These are phyloP conservation scores for Mungos mungo DNA, from an alignment of 2,113 vertebrate genomes.

Conservation along the genomic window DNA sequence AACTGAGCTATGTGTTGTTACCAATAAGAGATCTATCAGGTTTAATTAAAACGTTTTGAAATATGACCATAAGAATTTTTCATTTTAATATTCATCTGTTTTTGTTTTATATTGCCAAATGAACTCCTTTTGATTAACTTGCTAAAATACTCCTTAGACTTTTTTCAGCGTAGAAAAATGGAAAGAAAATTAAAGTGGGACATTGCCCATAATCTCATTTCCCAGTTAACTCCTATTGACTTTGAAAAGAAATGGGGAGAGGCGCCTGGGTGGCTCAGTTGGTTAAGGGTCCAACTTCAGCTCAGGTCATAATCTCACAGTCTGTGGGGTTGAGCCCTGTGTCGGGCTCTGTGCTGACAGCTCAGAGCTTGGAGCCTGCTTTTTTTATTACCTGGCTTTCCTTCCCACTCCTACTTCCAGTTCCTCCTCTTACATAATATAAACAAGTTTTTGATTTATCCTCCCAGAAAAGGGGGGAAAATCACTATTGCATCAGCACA, in stretches of 20 bases:
- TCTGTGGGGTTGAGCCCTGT: too few relatives aligned
- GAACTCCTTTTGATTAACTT: constrained; percentile 41
- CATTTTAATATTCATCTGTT: not conserved
- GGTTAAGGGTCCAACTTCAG: too few relatives aligned
- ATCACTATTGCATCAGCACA: not conserved
- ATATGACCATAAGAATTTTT: not conserved
- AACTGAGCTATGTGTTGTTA: not conserved
- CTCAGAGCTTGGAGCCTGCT: too few relatives aligned
- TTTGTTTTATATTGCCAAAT: not conserved
- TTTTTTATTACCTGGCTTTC: not conserved
- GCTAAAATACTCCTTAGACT: not conserved
- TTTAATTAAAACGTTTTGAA: not conserved
- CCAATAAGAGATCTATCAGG: not conserved
- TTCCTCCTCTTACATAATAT: not conserved
- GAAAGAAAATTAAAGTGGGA: not conserved
- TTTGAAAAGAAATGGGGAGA: not conserved
- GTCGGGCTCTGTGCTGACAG: too few relatives aligned
- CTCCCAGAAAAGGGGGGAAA: not conserved
- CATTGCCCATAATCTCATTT: not conserved
- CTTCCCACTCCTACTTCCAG: not conserved
- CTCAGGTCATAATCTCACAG: too few relatives aligned
- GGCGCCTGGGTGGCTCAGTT: too few relatives aligned
- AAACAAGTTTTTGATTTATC: not conserved
- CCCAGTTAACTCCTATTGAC: not conserved
- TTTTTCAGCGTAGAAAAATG: constrained; percentile 28